Evolutionary conservation across 92 coral and sea anemone species (phyloP).

Genomic region (Porites cylindrica): DNA sequence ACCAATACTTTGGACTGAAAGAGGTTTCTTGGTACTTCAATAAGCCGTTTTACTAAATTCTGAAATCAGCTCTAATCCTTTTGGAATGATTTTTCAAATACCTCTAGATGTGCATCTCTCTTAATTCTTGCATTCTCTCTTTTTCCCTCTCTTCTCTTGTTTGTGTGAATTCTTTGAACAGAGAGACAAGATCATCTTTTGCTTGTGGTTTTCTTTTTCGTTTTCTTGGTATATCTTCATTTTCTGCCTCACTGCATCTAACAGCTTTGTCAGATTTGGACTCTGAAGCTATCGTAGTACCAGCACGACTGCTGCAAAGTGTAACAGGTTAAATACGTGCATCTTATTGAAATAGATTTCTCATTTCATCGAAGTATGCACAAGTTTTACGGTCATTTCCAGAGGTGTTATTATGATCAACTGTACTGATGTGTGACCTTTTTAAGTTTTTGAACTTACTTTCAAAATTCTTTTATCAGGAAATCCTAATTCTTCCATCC

Average conservation of each 20-base stretch:
- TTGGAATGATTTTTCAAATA: slow-evolving; percentile 50
- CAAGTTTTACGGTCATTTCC: slow-evolving; percentile 71
- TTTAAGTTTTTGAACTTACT: slow-evolving; percentile 60
- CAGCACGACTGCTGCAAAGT: slow-evolving; percentile 60
- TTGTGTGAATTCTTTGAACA: slow-evolving; percentile 55
- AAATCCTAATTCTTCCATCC: slow-evolving; percentile 54
- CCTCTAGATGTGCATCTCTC: slow-evolving; percentile 58
- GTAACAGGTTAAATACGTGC: slow-evolving; percentile 44
- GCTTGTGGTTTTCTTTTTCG: slow-evolving; percentile 44
- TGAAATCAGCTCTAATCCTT: slow-evolving; percentile 47
- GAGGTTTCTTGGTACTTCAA: slow-evolving; percentile 40
- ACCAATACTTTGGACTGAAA: slow-evolving; percentile 43
- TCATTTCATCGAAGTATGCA: slow-evolving; percentile 55
- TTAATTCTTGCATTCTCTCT: slow-evolving; percentile 51
- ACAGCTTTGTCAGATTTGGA: slow-evolving; percentile 28
- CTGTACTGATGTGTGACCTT: slow-evolving; percentile 47
- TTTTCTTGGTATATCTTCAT: slow-evolving; percentile 44
- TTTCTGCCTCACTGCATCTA: slow-evolving; percentile 59
- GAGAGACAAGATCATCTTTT: slow-evolving; percentile 43
- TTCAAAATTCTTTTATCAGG: slow-evolving; percentile 53
- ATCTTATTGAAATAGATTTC: slow-evolving; percentile 43
- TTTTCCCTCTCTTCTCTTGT: slow-evolving; percentile 51
- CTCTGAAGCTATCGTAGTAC: slow-evolving; percentile 36
- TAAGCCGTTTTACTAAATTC: slow-evolving; percentile 22
- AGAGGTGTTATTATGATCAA: slow-evolving; percentile 64